These are phyloP conservation scores for Microcaecilia unicolor DNA, from an alignment of 2,797 vertebrate genomes.

Conservation along the genomic window DNA sequence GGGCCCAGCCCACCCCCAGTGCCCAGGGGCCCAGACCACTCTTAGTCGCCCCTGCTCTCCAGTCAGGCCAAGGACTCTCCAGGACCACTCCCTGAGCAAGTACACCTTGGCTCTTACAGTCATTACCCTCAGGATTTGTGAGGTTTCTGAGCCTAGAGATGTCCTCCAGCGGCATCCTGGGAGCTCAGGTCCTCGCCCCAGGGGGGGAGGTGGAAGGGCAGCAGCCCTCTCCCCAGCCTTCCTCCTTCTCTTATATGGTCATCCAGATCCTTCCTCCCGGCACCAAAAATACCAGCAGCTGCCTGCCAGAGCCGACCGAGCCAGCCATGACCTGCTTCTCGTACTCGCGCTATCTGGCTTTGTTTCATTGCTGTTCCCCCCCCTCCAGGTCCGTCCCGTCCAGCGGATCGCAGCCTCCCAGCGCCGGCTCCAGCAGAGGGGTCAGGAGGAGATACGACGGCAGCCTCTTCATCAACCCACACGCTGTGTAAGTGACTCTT, in stretches of 20 bases:
- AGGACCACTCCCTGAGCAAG: no score
- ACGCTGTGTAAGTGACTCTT: constrained; percentile 49
- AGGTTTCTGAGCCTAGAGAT: no score
- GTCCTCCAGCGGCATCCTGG: no score
- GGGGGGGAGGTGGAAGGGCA: constrained; percentile 34
- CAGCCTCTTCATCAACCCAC: constrained; percentile 39
- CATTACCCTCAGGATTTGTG: no score
- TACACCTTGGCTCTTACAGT: no score
- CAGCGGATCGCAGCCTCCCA: constrained; percentile 14
- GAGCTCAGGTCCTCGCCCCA: no score
- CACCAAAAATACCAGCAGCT: constrained; percentile 97
- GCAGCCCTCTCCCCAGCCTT: no score
- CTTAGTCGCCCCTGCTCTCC: no score
- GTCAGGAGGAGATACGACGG: constrained; percentile 64
- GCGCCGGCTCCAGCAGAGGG: constrained; percentile 52
- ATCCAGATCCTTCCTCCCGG: constrained; percentile 69
- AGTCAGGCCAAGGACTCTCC: no score
- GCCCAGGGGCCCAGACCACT: no score
- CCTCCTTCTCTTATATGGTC: constrained; percentile 87
- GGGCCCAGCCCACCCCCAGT: no score
- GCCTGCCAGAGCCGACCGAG: constrained; percentile 63
- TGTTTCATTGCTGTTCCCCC: constrained; percentile 68
- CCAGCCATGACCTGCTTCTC: constrained; percentile 79
- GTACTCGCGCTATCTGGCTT: constrained; percentile 83
- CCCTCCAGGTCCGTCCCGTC: constrained; percentile 39